These are phyloP conservation scores for Paraplagusia blochii DNA, from an alignment of 2,113 vertebrate species.

Conservation along the genomic window DNA sequence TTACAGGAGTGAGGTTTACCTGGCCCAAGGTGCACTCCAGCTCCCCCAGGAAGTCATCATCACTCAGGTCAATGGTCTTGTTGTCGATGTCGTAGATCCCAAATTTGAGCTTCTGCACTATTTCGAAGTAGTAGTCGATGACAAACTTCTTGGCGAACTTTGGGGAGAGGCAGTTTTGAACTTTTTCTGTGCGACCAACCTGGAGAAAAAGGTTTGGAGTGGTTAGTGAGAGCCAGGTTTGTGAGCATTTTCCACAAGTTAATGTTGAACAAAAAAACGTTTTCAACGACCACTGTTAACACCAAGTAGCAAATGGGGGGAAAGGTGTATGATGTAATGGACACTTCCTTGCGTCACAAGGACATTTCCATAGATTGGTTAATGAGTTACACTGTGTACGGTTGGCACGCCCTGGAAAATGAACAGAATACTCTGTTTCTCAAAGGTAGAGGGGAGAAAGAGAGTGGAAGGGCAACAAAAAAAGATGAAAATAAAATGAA, in stretches of 20 bases:
- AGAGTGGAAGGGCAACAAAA: background rate
- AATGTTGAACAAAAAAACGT: too few relatives aligned
- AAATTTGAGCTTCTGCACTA: conserved; percentile 94
- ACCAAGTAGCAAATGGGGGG: background rate
- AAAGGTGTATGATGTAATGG: background rate
- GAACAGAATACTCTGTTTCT: background rate
- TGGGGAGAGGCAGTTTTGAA: conserved; percentile 90
- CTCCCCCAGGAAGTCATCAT: conserved; percentile 96
- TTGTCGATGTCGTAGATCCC: conserved; percentile 96
- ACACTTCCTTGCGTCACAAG: conserved; percentile 3
- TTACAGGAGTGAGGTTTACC: conserved; percentile 66
- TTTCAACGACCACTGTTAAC: too few relatives aligned
- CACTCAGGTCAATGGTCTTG: conserved; percentile 85
- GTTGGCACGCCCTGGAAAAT: background rate
- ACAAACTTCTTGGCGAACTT: conserved; percentile 89
- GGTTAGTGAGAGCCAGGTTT: background rate
- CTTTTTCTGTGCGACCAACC: conserved; percentile 83
- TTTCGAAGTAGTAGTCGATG: conserved; percentile 96
- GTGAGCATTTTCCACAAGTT: background rate
- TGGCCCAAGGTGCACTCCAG: conserved; percentile 92
- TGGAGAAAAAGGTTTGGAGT: conserved; percentile 22
- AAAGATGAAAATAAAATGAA: too few relatives aligned
- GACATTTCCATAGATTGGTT: conserved; percentile 6
- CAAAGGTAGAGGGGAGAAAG: background rate
- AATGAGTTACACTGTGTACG: conserved; percentile 21